A percentile compares a stretch with the other conserved stretches of the same genome.
Conservation (phyloP, 2,888 invertebrate species). For the Lypha dubia region DNA sequence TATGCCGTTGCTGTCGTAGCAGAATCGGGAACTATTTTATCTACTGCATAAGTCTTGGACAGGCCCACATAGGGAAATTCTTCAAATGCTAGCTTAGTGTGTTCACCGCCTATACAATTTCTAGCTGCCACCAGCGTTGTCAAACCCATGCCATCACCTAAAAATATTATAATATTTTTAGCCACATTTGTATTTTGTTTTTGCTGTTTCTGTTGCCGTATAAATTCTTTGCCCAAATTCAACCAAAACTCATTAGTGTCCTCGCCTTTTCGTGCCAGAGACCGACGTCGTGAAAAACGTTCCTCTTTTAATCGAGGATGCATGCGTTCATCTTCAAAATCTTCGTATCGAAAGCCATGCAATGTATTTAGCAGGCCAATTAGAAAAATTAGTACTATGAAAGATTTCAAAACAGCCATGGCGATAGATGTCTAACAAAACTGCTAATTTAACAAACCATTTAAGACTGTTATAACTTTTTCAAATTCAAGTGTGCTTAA, state of each 20-base stretch:
- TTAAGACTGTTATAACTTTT: conserved; percentile 19
- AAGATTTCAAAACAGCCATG: background rate
- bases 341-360: conserved; percentile 1
- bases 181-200: conserved; percentile 80
- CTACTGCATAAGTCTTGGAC: conserved; percentile 89
- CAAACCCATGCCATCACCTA: conserved; percentile 95
- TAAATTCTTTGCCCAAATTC: conserved; percentile 60
- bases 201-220: conserved; percentile 53
- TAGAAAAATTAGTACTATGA: background rate
- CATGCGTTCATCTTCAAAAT: conserved; percentile 58
- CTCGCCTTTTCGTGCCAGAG: conserved; percentile 5
- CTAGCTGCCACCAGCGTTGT: conserved; percentile 91
- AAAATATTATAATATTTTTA: conserved; percentile 91
- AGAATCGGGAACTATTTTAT: conserved; percentile 87
- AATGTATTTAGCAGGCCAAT: background rate
- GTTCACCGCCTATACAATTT: conserved; percentile 90
- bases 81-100: conserved; percentile 89
- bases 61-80: conserved; percentile 90
- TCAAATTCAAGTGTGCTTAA: conserved; percentile 25
- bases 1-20: conserved; percentile 72
- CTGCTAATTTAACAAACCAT: background rate
- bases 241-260: conserved; percentile 71
- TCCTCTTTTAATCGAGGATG: conserved; percentile 66
- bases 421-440: background rate
- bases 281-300: rapidly evolving